Conservation (phyloP, 1,140 invertebrate species). For the Drosophila albomicans region DNA sequence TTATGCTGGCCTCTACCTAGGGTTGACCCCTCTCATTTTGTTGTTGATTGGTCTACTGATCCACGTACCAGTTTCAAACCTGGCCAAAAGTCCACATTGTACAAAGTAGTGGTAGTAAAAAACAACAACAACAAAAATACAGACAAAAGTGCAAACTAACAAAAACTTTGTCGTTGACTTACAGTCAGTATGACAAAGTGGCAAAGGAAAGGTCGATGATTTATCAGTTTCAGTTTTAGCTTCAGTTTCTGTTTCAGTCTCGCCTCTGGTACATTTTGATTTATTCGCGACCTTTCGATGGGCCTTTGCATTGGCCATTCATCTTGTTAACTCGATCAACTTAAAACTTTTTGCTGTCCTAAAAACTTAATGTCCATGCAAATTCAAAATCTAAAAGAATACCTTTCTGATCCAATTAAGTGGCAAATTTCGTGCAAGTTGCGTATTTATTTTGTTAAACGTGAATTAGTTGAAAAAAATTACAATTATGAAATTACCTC, state of each 20-base stretch:
- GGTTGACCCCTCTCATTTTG: conserved; percentile 33
- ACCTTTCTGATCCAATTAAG: too few relatives aligned
- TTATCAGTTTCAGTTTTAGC: conserved; percentile 43
- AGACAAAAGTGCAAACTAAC: too few relatives aligned
- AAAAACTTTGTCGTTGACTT: conserved; percentile 13
- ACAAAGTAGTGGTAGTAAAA: neutral
- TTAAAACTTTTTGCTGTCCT: too few relatives aligned
- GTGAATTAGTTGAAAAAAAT: too few relatives aligned
- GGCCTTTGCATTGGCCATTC: too few relatives aligned
- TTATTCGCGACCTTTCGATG: conserved; percentile 13
- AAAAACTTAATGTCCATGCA: too few relatives aligned
- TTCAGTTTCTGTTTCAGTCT: conserved; percentile 4
- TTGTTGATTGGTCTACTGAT: conserved; percentile 24
- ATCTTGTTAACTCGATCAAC: too few relatives aligned
- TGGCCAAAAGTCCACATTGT: conserved; percentile 20
- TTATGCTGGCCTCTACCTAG: conserved; percentile 19
- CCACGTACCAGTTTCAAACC: conserved; percentile 24
- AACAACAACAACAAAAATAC: neutral
- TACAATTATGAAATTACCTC: too few relatives aligned
- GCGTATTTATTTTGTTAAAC: too few relatives aligned
- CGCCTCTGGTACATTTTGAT: neutral
- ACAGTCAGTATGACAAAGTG: conserved; percentile 30
- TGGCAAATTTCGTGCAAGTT: too few relatives aligned
- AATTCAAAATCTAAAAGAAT: too few relatives aligned
- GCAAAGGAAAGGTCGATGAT: conserved; percentile 59